These are phyloP conservation scores for Caranx melampygus DNA, from an alignment of 2,113 vertebrate species.

Conservation along the genomic window DNA sequence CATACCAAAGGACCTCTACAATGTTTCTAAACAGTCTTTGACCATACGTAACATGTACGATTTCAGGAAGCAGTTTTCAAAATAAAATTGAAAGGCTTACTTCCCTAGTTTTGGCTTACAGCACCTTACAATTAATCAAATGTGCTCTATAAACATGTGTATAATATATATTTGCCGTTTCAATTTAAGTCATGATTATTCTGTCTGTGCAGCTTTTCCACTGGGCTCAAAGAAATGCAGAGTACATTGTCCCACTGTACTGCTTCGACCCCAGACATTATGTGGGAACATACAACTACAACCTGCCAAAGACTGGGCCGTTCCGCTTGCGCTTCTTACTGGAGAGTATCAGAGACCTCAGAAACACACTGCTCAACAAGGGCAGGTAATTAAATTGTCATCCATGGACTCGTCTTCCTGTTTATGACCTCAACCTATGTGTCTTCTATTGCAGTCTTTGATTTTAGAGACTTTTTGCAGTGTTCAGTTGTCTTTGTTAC, in stretches of 20 bases:
- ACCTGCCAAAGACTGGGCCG: constrained; percentile 84
- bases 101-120: background rate
- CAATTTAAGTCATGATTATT: background rate
- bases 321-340: constrained; percentile 85
- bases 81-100: background rate
- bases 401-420: background rate
- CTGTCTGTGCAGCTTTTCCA: constrained; percentile 79
- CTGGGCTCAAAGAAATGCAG: constrained; percentile 84
- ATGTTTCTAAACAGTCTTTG: too few species aligned
- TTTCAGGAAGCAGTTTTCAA: background rate
- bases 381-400: constrained; percentile 80
- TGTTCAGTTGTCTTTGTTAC: background rate
- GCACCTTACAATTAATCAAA: background rate
- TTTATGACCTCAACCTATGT: background rate
- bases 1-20: too few species aligned
- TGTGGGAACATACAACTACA: constrained; percentile 78
- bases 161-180: background rate
- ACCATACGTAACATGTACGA: background rate
- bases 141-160: background rate
- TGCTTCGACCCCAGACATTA: constrained; percentile 88
- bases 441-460: background rate
- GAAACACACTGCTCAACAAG: constrained; percentile 76
- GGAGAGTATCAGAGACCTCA: constrained; percentile 85
- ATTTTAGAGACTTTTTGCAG: background rate
- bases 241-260: constrained; percentile 86